Base-by-base conservation (phyloP, 2,888 invertebrate genomes). In the Aporophyla nigra region DNA sequence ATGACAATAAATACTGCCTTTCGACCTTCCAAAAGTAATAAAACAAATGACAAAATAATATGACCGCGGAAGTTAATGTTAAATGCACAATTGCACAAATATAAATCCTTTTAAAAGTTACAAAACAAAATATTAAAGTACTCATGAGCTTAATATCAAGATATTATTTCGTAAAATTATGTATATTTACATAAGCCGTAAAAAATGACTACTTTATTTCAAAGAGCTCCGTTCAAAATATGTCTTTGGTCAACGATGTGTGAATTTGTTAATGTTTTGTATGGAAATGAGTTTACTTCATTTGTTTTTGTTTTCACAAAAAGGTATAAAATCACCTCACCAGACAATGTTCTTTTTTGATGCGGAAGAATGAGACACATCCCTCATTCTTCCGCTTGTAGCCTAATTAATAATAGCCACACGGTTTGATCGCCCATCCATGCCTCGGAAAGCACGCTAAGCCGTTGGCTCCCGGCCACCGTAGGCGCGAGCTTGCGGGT, bases 181-280 rank as follows among this genome's bases (percentile, higher is more conserved):
- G n/a, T n/a, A 61, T 56, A 63, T 83, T 84, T 74, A 14, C 74
- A 76, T 84, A 83, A 80, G 56, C 51, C 43, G 19, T 83, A 71
- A 75, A 81, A 73, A 74, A 73, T 75, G 12, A n/a, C 49, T 33
- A 33, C 66, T 70, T 70, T 58, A 21, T 58, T 63, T 66, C 49
- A 63, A 65, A 40, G 43, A 59, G 19, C 6, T 49, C 62, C 9
- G 19, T 6, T 49, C 27, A 59, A 59, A 72, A 40, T 67, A 9
- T 65, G 27, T 66, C n/a, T 33, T 71, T 66, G 27, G n/a, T n/a
- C 16, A 66, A 78, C 71, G 59, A 61, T 16, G 49, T 78, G 78
- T 71, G 74, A 65, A 63, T 82, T 67, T 73, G 56, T 51, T 80
- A 9, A 53, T 53, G 12, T 40, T 73, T 53, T 58, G 19, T 63